Evolutionary conservation across 1,140 invertebrate genomes (phyloP).

Genomic region (Apis laboriosa): DNA sequence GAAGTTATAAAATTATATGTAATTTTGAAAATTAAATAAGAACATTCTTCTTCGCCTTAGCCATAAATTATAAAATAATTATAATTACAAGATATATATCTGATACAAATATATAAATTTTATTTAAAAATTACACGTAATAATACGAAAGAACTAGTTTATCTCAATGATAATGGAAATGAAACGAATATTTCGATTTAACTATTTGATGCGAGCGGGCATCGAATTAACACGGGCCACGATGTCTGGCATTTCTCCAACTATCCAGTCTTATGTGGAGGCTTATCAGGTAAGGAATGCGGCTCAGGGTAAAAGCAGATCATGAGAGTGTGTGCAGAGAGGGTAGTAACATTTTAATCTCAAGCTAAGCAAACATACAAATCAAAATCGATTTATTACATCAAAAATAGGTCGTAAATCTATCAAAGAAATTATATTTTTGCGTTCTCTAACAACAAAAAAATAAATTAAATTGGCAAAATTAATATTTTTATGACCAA

Average conservation of each 20-base stretch:
- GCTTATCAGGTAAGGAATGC: constrained; percentile 57
- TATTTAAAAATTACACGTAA: background rate
- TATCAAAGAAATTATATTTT: background rate
- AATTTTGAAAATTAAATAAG: constrained; percentile 5
- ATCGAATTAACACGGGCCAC: constrained; percentile 21
- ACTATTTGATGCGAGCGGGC: constrained; percentile 4
- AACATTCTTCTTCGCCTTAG: background rate
- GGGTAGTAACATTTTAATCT: constrained; percentile 41
- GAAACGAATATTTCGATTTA: constrained; percentile 38
- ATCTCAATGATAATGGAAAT: constrained; percentile 10
- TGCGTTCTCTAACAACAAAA: background rate
- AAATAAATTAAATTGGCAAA: background rate
- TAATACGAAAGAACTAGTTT: background rate
- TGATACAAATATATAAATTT: background rate
- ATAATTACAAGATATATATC: background rate
- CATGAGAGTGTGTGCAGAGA: constrained; percentile 4
- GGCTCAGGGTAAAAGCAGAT: constrained; percentile 36
- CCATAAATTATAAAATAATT: background rate
- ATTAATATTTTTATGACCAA: background rate
- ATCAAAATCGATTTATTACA: constrained; percentile 26
- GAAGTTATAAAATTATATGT: background rate
- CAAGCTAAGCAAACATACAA: constrained; percentile 15
- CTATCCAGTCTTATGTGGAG: constrained; percentile 39
- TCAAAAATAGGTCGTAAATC: background rate
- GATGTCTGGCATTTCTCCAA: constrained; percentile 51